phyloP scores from a whole-genome alignment of 2,888 invertebrate genomes.

The Sepioteuthis lessoniana region DNA sequence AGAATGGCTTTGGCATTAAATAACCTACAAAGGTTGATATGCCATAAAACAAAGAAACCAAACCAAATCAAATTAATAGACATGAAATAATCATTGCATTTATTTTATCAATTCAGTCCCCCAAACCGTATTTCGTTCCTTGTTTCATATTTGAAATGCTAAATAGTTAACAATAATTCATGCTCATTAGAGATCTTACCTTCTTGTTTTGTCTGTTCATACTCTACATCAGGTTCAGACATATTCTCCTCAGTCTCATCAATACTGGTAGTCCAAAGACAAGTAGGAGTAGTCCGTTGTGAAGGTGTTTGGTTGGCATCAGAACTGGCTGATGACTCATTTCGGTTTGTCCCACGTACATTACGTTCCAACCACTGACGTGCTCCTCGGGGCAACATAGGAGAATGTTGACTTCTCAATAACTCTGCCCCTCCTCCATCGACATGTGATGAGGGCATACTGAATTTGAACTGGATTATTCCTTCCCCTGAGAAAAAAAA shows the following conservation, averaged over 20 bases:
- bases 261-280: slow-evolving; percentile 43
- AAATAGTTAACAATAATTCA: not conserved
- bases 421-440: slow-evolving; percentile 43
- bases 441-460: slow-evolving; percentile 42
- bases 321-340: not conserved
- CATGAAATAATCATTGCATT: too few species aligned
- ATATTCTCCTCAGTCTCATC: slow-evolving; percentile 41
- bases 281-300: not conserved
- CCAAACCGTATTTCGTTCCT: too few species aligned
- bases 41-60: too few species aligned
- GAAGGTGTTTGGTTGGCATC: not conserved
- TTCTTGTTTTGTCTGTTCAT: not conserved
- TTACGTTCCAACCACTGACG: slow-evolving; percentile 37
- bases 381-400: slow-evolving; percentile 38
- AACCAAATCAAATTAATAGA: too few species aligned
- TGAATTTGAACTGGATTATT: slow-evolving; percentile 45
- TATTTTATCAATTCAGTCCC: too few species aligned
- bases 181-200: not conserved
- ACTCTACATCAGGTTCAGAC: slow-evolving; percentile 37
- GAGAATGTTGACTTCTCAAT: slow-evolving; percentile 34
- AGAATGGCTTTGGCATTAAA: too few species aligned
- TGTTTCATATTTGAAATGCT: too few species aligned
- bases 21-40: too few species aligned
- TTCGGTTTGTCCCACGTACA: slow-evolving; percentile 37
- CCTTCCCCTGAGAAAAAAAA: slow-evolving; percentile 43